phyloP scores from a whole-genome alignment of 2,113 vertebrate genomes.

The Lamprologus sp. region DNA sequence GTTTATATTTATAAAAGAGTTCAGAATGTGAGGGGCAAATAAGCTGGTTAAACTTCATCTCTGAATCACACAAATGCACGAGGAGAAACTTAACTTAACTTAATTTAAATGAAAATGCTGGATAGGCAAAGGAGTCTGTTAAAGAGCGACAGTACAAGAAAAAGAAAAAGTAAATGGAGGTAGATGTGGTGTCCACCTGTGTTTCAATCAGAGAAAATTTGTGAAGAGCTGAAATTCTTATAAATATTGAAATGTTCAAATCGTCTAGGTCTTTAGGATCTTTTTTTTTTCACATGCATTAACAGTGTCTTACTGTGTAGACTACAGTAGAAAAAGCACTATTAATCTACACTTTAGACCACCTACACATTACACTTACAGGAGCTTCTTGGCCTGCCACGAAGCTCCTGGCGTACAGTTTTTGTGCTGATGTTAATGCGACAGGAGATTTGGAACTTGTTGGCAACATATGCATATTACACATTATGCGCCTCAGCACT shows the following conservation, averaged over 20 bases:
- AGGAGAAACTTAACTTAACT: not conserved
- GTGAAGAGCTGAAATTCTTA: not conserved
- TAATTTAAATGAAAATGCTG: not conserved
- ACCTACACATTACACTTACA: not conserved
- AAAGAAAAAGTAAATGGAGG: constrained; percentile 21
- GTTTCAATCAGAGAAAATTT: not conserved
- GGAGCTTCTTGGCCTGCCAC: not conserved
- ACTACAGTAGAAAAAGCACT: constrained; percentile 19
- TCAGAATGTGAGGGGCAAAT: not conserved
- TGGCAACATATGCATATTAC: not conserved
- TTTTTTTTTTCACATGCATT: not conserved
- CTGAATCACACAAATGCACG: not conserved
- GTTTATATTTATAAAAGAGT: not conserved
- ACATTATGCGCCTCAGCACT: not conserved
- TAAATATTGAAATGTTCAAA: not conserved
- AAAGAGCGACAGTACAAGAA: constrained; percentile 1
- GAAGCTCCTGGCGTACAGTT: not conserved
- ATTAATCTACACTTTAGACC: not conserved
- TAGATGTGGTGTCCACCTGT: constrained; percentile 49
- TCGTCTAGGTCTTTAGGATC: not conserved
- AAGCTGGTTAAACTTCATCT: not conserved
- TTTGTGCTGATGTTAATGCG: not conserved
- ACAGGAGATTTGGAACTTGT: not conserved
- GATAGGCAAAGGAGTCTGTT: not conserved
- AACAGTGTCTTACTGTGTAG: not conserved